Evolutionary conservation across 1,140 invertebrate genomes (phyloP).

Genomic region (Ditylenchus dipsaci): DNA sequence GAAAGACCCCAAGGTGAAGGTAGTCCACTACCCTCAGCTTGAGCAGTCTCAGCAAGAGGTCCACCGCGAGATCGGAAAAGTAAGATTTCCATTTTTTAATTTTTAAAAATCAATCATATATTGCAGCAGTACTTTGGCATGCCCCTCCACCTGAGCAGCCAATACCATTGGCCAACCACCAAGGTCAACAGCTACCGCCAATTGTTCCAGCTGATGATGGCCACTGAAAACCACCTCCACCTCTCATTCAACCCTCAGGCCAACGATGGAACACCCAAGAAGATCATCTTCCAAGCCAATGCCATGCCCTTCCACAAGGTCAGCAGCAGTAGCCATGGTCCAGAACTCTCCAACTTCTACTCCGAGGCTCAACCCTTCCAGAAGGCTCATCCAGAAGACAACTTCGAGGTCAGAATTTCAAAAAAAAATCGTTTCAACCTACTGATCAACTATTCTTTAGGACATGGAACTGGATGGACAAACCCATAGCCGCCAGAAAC

Average conservation of each 20-base stretch:
- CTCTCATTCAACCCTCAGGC: slow-evolving; percentile 24
- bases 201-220: slow-evolving; percentile 31
- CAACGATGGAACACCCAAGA: slow-evolving; percentile 18
- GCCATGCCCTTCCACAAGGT: slow-evolving; percentile 23
- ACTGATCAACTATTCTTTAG: not conserved
- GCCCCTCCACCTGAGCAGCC: not conserved
- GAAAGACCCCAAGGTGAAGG: not conserved
- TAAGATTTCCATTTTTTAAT: too few relatives aligned
- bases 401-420: not conserved
- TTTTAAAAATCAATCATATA: too few relatives aligned
- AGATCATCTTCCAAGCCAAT: slow-evolving; percentile 20
- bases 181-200: slow-evolving; percentile 8
- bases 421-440: not conserved
- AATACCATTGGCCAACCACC: not conserved
- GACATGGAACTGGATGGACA: slow-evolving; percentile 11
- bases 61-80: not conserved
- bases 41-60: not conserved
- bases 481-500: not conserved
- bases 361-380: slow-evolving; percentile 4
- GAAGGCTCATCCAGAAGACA: not conserved
- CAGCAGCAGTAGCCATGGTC: not conserved
- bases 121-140: not conserved
- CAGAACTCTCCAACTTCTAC: slow-evolving; percentile 30
- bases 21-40: not conserved
- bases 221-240: slow-evolving; percentile 36